Evolutionary conservation across 1,140 invertebrate species (phyloP).

Genomic region (Drosophila santomea): DNA sequence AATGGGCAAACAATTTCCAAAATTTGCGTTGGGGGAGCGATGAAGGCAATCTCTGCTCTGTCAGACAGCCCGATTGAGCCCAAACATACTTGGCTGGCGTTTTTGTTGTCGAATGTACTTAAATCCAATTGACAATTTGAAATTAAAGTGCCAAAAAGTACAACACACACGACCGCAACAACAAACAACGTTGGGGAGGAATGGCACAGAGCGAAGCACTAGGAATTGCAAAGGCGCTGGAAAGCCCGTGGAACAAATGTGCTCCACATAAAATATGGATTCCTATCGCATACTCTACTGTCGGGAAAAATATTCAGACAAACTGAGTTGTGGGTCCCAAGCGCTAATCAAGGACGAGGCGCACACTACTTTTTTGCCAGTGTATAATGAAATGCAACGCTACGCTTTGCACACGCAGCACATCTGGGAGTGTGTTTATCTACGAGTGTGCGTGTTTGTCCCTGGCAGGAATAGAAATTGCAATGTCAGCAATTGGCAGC

Average conservation of each 20-base stretch:
- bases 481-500: conserved; percentile 83
- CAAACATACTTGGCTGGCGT: conserved; percentile 31
- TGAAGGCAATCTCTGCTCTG: conserved; percentile 64
- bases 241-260: background rate
- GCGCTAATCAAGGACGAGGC: conserved; percentile 18
- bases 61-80: conserved; percentile 12
- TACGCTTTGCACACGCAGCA: conserved; percentile 74
- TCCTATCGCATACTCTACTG: background rate
- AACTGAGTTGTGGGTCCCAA: no score
- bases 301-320: background rate
- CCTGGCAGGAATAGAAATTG: conserved; percentile 79
- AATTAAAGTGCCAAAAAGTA: conserved; percentile 83
- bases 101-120: conserved; percentile 71
- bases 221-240: conserved; percentile 10
- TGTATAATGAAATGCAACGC: conserved; percentile 75
- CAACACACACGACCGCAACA: conserved; percentile 57
- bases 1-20: conserved; percentile 71
- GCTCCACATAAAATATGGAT: conserved; percentile 1
- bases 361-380: conserved; percentile 30
- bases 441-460: conserved; percentile 39
- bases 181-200: conserved; percentile 38
- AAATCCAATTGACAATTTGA: conserved; percentile 84
- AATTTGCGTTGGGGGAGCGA: conserved; percentile 73
- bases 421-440: conserved; percentile 43
- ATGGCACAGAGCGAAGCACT: conserved; percentile 28